A percentile compares a stretch with the other conserved stretches of the same genome.
These are phyloP conservation scores for Acrossocheilus fasciatus DNA, from an alignment of 2,797 vertebrate species.

Conservation along the genomic window DNA sequence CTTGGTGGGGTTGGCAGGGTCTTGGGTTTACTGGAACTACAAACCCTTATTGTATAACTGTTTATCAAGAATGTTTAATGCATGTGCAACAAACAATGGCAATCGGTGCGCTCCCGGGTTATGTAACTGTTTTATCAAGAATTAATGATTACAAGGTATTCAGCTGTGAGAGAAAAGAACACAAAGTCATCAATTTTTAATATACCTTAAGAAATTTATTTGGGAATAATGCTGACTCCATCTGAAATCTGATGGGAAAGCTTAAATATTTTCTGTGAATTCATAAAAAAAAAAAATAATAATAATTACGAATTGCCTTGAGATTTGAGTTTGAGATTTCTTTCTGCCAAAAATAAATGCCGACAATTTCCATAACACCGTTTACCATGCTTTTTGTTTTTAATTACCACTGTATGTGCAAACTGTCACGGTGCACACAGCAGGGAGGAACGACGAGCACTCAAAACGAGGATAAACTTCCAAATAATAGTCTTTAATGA, in stretches of 20 bases:
- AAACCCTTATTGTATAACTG: background rate
- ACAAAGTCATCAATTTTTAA: background rate
- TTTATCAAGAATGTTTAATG: no score
- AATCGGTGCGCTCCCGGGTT: background rate
- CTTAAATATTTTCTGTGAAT: no score
- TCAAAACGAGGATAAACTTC: no score
- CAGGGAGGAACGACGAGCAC: no score
- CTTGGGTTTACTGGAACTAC: constrained; percentile 3
- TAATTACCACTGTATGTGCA: background rate
- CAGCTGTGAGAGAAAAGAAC: background rate
- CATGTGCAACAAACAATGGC: no score
- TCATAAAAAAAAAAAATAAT: background rate
- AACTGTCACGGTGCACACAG: no score
- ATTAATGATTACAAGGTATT: constrained; percentile 10
- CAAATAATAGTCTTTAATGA: no score
- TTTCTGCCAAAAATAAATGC: background rate
- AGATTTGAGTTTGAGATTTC: background rate
- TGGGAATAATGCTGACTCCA: background rate
- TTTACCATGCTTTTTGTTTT: background rate
- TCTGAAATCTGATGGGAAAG: background rate
- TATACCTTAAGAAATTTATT: background rate
- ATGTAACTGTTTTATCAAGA: background rate
- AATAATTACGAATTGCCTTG: background rate
- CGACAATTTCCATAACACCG: background rate
- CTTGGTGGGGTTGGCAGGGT: constrained; percentile 22